These are phyloP conservation scores for Phyto melanocephala DNA, from an alignment of 2,888 invertebrate species.

Conservation along the genomic window DNA sequence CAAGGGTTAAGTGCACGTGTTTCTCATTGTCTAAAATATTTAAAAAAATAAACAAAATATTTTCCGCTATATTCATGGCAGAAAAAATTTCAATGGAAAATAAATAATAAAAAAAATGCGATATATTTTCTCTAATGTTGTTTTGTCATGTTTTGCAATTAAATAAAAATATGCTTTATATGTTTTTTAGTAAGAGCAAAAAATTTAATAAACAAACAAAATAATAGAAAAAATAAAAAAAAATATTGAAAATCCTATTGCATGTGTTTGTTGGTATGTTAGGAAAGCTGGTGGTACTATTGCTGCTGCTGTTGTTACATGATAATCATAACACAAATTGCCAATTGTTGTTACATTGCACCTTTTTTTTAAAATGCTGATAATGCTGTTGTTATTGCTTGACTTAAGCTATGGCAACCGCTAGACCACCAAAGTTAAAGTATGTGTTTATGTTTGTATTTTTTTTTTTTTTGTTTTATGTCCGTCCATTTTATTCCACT, in stretches of 20 bases:
- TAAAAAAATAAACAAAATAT: not conserved
- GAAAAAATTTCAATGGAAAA: not conserved
- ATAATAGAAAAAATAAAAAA: not conserved
- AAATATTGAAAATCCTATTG: not conserved
- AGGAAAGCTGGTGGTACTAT: not conserved
- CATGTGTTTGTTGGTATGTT: constrained; percentile 20
- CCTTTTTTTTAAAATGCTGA: constrained; percentile 29
- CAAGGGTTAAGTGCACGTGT: constrained; percentile 52
- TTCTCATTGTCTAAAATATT: not conserved
- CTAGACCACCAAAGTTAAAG: constrained; percentile 53
- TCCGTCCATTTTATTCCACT: not conserved
- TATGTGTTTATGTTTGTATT: constrained; percentile 26
- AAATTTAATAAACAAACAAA: constrained; percentile 2
- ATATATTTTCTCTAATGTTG: constrained; percentile 24
- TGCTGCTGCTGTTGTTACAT: constrained; percentile 13
- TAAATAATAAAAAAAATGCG: not conserved
- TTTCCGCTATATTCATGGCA: constrained; percentile 27
- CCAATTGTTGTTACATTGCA: constrained; percentile 57
- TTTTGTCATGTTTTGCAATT: constrained; percentile 59
- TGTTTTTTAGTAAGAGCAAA: not conserved
- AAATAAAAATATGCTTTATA: constrained; percentile 51
- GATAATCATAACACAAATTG: constrained; percentile 61
- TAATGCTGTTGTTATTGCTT: constrained; percentile 2
- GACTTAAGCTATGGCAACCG: not conserved
- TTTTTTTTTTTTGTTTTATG: not conserved